phyloP scores from a whole-genome alignment of 2,113 vertebrate genomes.

The Halichoerus grypus region DNA sequence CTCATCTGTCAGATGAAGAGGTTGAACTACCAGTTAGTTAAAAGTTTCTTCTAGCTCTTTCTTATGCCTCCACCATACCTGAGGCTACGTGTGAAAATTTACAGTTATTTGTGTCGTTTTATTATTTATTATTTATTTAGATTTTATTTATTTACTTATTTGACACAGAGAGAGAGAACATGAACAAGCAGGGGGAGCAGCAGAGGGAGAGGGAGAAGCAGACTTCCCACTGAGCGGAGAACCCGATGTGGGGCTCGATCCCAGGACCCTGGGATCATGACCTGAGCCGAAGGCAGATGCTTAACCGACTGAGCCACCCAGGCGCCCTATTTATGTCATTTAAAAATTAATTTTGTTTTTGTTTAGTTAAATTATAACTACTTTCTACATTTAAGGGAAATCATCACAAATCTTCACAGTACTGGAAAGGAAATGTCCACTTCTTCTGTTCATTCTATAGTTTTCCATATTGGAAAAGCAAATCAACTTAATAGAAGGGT shows the following conservation, averaged over 20 bases:
- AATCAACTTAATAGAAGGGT: slow-evolving; percentile 64
- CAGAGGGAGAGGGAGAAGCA: too few relatives aligned
- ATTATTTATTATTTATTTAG: not conserved
- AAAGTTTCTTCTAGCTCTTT: not conserved
- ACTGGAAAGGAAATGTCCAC: not conserved
- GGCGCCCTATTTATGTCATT: too few relatives aligned
- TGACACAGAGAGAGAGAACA: too few relatives aligned
- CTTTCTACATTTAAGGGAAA: not conserved
- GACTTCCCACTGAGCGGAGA: too few relatives aligned
- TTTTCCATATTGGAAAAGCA: not conserved
- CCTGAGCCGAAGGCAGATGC: too few relatives aligned
- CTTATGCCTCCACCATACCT: not conserved
- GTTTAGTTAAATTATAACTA: not conserved
- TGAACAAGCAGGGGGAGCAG: too few relatives aligned
- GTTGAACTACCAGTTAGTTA: not conserved
- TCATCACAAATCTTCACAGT: not conserved
- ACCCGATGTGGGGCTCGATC: too few relatives aligned
- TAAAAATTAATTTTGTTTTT: not conserved
- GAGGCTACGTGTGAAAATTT: not conserved
- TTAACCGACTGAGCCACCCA: too few relatives aligned
- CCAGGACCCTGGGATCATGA: too few relatives aligned
- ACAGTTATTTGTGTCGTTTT: not conserved
- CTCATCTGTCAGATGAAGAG: not conserved
- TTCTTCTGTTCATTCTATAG: not conserved
- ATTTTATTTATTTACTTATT: too few relatives aligned